Evolutionary conservation across 2,113 vertebrate species (phyloP).

Genomic region (Heterotilapia buettikoferi): DNA sequence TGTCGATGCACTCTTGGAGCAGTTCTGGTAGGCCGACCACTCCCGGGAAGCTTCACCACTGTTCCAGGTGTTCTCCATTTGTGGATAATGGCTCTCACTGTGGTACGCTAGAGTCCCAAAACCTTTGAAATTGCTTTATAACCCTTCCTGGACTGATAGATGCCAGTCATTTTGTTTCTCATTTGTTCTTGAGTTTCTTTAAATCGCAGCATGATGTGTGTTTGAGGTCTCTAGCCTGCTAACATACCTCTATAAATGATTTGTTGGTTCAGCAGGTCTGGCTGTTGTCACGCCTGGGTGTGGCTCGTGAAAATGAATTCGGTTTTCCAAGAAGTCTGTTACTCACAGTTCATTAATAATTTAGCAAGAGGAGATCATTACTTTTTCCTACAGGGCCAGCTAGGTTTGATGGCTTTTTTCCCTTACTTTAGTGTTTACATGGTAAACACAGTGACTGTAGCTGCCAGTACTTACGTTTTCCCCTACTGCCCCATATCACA

Average conservation of each 20-base stretch:
- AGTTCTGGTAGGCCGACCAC: not conserved
- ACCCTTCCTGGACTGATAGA: not conserved
- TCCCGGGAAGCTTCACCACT: not conserved
- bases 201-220: not conserved
- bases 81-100: not conserved
- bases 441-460: not conserved
- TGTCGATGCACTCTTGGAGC: not conserved
- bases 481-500: not conserved
- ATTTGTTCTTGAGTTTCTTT: not conserved
- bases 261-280: not conserved
- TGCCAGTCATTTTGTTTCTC: not conserved
- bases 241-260: not conserved
- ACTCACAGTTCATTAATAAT: not conserved
- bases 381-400: not conserved
- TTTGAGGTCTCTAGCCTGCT: not conserved
- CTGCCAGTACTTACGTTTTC: not conserved
- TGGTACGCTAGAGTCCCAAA: not conserved
- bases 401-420: accelerated
- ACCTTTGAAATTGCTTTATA: not conserved
- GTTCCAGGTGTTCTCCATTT: not conserved
- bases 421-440: not conserved
- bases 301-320: not conserved
- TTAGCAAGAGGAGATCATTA: not conserved
- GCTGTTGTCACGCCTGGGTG: not conserved
- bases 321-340: not conserved